Conservation (phyloP, 2,797 vertebrate species). For the Crypturellus tataupa region DNA sequence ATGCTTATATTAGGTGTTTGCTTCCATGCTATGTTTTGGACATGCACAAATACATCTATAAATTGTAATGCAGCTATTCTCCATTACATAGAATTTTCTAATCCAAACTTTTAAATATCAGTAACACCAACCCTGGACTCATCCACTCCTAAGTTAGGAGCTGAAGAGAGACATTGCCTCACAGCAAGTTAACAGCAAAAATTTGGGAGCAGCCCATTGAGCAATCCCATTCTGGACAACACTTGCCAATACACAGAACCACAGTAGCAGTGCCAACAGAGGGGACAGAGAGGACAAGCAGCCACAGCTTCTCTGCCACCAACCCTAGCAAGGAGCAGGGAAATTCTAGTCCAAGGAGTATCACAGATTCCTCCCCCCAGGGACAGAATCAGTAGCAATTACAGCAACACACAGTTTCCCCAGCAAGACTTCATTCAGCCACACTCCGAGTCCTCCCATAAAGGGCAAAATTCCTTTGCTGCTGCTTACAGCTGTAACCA, state of each 20-base stretch:
- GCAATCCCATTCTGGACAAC: neutral
- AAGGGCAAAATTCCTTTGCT: constrained; percentile 7
- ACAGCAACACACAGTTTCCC: neutral
- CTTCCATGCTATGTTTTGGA: neutral
- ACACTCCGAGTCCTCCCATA: neutral
- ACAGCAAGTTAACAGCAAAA: neutral
- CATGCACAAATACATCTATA: neutral
- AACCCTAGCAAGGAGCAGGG: neutral
- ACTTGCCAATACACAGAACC: neutral
- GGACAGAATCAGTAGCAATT: neutral
- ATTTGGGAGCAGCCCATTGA: neutral
- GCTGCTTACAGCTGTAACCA: neutral
- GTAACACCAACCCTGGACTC: neutral
- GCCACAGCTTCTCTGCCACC: fast-evolving
- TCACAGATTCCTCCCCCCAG: neutral
- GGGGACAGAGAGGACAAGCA: neutral
- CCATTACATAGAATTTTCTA: neutral
- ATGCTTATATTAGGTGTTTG: neutral
- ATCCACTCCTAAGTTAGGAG: neutral
- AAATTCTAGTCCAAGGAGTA: neutral
- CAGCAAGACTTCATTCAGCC: neutral
- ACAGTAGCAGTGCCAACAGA: neutral
- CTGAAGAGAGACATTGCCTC: neutral
- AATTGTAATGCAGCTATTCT: neutral
- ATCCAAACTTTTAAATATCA: neutral